Evolutionary conservation across 1,140 invertebrate species (phyloP), one percentile per base, ranked within the genome.

Genomic region (Gryllus bimaculatus): DNA sequence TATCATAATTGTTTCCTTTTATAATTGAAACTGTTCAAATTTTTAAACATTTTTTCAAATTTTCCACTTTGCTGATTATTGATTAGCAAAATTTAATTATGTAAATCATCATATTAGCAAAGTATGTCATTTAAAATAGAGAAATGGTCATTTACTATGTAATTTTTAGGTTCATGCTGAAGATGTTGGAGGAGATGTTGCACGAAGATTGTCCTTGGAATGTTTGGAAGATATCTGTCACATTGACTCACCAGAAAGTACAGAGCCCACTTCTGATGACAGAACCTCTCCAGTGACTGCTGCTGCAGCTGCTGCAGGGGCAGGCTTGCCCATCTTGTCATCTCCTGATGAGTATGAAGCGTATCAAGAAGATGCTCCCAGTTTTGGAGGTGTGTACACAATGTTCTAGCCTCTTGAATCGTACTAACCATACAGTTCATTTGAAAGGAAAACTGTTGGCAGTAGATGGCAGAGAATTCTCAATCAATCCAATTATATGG

Each of bases 241-340:
- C 82, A 94, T 94, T 74, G 93, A 95, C 81, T 94, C 93, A 0
- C 92, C 93, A 0, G 93, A 95, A 86, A 89, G 89, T 84, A 91
- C 89, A 0, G 90, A 90, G 26, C 54, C 54, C 18, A 66, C 54
- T 18, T 66, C 54, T 66, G 54, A 66, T 66, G 54, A 66, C 54
- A 66, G 54, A 66, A 66, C 54, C 0, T 66, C 54, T 13, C 54
- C 54, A 3, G 54, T 66, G 18, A 66, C 54, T 13, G 54, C 54
- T 13, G 54, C 18, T 13, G 54, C 54, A 13, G 54, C 54, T 13
- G 54, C 54, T 13, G 10, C 54, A 66, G 54, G 54, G 18, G 54
- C 54, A 13, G 54, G 54, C 54, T 66, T 66, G 54, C 54, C 54
- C 10, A 66, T 66, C 10, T 66, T 66, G 18, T 66, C 18, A 13